phyloP scores from a whole-genome alignment of 2,113 vertebrate genomes.

The Tichodroma muraria region DNA sequence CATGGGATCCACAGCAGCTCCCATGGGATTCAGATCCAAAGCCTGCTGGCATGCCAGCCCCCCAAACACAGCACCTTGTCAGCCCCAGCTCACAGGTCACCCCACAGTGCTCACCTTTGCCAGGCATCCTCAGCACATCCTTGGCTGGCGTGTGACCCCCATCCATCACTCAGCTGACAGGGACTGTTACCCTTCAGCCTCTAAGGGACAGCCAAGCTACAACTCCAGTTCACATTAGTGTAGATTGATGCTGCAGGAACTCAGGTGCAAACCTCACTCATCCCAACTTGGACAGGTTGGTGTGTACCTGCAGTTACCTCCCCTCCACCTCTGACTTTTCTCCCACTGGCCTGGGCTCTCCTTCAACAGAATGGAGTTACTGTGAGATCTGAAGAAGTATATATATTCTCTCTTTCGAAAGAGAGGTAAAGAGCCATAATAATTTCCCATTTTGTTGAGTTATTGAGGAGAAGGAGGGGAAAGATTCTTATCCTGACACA shows the following conservation, averaged over 20 bases:
- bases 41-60: neutral
- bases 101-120: neutral
- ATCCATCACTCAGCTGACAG: neutral
- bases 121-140: neutral
- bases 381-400: neutral
- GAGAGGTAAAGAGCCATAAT: neutral
- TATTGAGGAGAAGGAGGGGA: neutral
- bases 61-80: neutral
- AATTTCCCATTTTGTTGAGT: constrained; percentile 23
- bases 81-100: neutral
- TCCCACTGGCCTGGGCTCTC: neutral
- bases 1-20: neutral
- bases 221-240: neutral
- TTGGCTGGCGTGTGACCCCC: neutral
- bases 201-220: neutral
- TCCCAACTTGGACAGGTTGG: neutral
- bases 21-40: neutral
- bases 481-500: constrained; percentile 33
- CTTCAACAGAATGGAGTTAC: neutral
- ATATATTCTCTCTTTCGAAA: neutral
- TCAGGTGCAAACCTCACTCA: neutral
- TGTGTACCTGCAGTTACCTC: neutral
- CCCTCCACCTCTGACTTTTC: neutral
- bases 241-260: neutral
- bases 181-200: neutral